These are phyloP conservation scores for Merluccius polli DNA, from an alignment of 2,797 vertebrate species.

Conservation along the genomic window DNA sequence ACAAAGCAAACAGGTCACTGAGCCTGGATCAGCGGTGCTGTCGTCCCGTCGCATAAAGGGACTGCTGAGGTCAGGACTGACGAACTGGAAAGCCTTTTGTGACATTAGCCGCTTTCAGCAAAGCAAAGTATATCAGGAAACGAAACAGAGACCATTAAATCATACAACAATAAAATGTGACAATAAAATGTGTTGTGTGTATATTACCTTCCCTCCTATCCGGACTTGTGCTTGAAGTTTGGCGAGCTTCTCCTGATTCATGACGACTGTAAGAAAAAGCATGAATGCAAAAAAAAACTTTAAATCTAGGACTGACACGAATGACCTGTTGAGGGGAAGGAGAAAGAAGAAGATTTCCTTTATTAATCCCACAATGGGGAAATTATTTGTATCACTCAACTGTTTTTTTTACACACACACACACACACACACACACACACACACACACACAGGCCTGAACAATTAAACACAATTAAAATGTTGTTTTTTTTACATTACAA, in stretches of 20 bases:
- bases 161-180: not conserved
- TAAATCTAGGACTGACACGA: not conserved
- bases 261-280: constrained; percentile 56
- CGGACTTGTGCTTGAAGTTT: constrained; percentile 98
- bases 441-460: no score
- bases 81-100: constrained; percentile 34
- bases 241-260: constrained; percentile 98
- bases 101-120: constrained; percentile 35
- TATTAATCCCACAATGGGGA: no score
- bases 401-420: no score
- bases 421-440: no score
- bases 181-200: not conserved
- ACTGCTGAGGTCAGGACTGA: constrained; percentile 67
- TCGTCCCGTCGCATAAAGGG: constrained; percentile 44
- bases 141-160: not conserved
- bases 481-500: not conserved
- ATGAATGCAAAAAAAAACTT: not conserved
- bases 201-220: constrained; percentile 98
- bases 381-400: no score
- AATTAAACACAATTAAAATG: not conserved
- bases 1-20: constrained; percentile 21
- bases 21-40: constrained; percentile 15
- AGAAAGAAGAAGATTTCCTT: no score
- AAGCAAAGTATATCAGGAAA: constrained; percentile 10
- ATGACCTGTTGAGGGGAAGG: not conserved